These are phyloP conservation scores for Petaurus breviceps DNA, from an alignment of 2,113 vertebrate genomes.

Conservation along the genomic window DNA sequence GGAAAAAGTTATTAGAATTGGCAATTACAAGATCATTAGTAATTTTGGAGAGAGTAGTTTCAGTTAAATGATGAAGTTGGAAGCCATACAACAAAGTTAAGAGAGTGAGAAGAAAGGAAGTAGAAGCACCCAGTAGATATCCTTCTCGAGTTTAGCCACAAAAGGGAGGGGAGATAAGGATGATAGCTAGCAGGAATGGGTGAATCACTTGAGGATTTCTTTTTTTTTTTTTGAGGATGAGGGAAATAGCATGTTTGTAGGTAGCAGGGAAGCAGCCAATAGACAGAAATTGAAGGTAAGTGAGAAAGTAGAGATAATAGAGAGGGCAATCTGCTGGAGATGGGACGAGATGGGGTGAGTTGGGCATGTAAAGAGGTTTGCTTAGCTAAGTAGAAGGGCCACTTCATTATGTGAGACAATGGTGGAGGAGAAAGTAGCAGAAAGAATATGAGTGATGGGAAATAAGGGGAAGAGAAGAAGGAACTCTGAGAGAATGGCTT, in stretches of 20 bases:
- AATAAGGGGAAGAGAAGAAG: neutral
- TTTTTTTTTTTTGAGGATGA: too few species aligned
- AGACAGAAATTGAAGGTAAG: neutral
- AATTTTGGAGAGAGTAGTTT: neutral
- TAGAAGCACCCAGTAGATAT: neutral
- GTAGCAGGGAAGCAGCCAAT: neutral
- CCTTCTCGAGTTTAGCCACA: neutral
- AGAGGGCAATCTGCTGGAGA: neutral
- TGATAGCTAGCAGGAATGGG: neutral
- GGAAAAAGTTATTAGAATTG: neutral
- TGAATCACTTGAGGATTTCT: neutral
- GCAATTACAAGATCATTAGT: neutral
- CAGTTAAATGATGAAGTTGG: neutral
- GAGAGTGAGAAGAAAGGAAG: neutral
- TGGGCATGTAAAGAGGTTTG: neutral
- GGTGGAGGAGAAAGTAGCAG: neutral
- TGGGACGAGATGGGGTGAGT: neutral
- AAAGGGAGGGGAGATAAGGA: neutral
- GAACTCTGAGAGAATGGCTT: neutral
- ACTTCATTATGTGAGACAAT: neutral
- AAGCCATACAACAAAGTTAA: neutral
- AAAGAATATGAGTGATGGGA: neutral
- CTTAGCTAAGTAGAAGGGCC: neutral
- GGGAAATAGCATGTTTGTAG: neutral
- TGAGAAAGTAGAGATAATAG: neutral